Percentiles rank a stretch among this genome's conserved stretches.
These are phyloP conservation scores for Ellobius talpinus DNA, from an alignment of 2,113 vertebrate species.

Conservation along the genomic window DNA sequence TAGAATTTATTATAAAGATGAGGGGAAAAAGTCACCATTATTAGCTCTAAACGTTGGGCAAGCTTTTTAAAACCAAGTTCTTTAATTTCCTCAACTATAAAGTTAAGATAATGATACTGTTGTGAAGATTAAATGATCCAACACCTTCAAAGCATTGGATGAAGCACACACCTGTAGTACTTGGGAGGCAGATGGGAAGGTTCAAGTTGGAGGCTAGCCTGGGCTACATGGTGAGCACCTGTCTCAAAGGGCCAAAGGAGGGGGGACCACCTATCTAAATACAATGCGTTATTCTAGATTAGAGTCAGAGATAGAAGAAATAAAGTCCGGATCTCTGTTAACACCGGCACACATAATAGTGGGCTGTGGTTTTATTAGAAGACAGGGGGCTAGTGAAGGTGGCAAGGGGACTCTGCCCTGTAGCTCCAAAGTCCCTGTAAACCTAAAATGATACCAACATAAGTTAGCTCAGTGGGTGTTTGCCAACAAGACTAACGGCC, in stretches of 20 bases:
- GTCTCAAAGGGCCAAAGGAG: not conserved
- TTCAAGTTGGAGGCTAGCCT: not conserved
- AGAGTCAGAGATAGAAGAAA: not conserved
- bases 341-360: not conserved
- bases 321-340: not conserved
- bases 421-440: not conserved
- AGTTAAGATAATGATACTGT: not conserved
- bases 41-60: not conserved
- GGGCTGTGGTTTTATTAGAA: not conserved
- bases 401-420: not conserved
- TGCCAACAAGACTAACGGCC: not conserved
- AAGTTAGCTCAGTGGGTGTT: not conserved
- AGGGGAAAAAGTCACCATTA: not conserved
- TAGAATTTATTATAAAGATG: conserved; percentile 7
- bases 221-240: too few relatives aligned
- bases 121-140: not conserved
- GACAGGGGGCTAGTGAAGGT: too few relatives aligned
- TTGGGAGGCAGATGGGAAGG: not conserved
- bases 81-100: conserved; percentile 35
- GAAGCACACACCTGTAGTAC: not conserved
- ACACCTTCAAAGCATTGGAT: not conserved
- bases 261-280: not conserved
- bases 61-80: not conserved
- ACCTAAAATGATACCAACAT: too few relatives aligned
- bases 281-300: not conserved